These are phyloP conservation scores for Penaeus indicus DNA, from an alignment of 1,140 invertebrate genomes.

Conservation along the genomic window DNA sequence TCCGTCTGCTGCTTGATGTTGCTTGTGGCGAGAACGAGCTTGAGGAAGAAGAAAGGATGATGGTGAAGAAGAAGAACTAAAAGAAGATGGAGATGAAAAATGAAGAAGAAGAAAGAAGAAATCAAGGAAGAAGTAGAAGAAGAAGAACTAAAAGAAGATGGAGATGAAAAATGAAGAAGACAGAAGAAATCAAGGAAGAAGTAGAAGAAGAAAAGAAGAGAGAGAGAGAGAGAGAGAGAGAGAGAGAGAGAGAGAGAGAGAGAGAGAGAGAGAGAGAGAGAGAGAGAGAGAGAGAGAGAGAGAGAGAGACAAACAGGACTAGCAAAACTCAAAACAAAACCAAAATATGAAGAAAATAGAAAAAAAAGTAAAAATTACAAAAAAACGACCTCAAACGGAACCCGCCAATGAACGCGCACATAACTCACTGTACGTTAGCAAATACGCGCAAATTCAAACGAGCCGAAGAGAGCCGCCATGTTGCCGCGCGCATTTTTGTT, in stretches of 20 bases:
- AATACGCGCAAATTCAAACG: too few relatives aligned
- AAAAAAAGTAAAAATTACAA: background rate
- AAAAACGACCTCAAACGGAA: background rate
- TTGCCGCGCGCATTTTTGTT: too few relatives aligned
- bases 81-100: too few relatives aligned
- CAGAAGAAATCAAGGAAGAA: too few relatives aligned
- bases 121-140: background rate
- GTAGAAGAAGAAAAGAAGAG: background rate
- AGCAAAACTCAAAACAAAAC: background rate
- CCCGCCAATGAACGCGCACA: too few relatives aligned
- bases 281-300: background rate
- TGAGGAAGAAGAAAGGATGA: too few relatives aligned
- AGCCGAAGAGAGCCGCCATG: too few relatives aligned
- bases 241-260: background rate
- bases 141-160: background rate
- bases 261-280: background rate
- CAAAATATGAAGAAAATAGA: background rate
- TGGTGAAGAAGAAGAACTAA: too few relatives aligned
- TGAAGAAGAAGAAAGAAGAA: too few relatives aligned
- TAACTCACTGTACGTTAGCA: too few relatives aligned
- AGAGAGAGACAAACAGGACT: background rate
- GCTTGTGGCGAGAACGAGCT: too few relatives aligned
- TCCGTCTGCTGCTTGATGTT: background rate
- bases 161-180: too few relatives aligned
- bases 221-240: background rate